phyloP scores from a whole-genome alignment of 2,797 vertebrate genomes.

The Pangasius mekongensis region DNA sequence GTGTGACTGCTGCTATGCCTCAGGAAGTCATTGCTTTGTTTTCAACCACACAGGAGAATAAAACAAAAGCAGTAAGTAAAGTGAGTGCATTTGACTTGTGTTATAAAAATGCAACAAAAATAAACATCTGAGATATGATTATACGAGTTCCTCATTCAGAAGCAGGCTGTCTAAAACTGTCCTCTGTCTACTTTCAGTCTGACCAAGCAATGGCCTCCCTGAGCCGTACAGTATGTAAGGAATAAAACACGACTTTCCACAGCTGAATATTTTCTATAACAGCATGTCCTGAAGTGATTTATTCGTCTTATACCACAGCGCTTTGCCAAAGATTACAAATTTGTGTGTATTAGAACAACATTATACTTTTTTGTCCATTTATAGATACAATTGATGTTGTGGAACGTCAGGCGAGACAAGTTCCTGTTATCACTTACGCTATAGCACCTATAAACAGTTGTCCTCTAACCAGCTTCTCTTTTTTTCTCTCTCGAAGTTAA shows the following conservation, averaged over 20 bases:
- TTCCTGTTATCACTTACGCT: background rate
- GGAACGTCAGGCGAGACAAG: background rate
- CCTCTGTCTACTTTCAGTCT: slow-evolving; percentile 28
- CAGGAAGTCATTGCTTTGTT: background rate
- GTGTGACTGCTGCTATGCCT: slow-evolving; percentile 61
- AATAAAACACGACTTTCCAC: background rate
- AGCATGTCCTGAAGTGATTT: background rate
- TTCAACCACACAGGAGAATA: background rate
- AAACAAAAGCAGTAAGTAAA: background rate
- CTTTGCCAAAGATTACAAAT: background rate
- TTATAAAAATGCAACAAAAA: background rate
- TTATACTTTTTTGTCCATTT: background rate
- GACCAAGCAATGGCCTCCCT: background rate
- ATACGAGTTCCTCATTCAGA: background rate
- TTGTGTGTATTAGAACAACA: background rate
- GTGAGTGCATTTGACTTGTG: background rate
- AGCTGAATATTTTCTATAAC: background rate
- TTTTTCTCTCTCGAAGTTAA: background rate
- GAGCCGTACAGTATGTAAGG: background rate
- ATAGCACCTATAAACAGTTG: background rate
- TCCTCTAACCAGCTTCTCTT: background rate
- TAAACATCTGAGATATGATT: background rate
- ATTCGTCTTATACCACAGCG: background rate
- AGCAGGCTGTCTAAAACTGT: background rate
- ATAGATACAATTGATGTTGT: background rate